Base-by-base conservation (phyloP, 1,140 invertebrate genomes). In the Chionoecetes opilio region DNA sequence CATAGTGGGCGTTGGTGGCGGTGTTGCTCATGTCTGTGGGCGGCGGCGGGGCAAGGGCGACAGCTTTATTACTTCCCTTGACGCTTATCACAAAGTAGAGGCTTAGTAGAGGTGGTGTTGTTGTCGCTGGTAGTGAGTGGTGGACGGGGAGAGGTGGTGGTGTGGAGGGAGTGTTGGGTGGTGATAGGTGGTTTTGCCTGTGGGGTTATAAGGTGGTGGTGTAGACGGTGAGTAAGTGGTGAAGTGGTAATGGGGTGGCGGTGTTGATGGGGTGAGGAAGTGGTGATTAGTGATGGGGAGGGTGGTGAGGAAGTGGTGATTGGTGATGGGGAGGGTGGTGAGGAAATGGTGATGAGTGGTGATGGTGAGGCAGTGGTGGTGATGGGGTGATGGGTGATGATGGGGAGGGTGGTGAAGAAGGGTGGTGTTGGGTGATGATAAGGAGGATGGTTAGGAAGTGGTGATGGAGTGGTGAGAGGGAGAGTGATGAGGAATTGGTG, bases 41-140 rank as follows among this genome's bases (percentile, higher is more conserved):
- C 0, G 14, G 2, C 14, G 89, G 38, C 38, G 38, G 21, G 86
- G 86, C 26, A 9, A n/a, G 9, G 34, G 34, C 31, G 34, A 35
- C 35, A 46, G 32, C 35, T 86, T 34, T 34, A 86, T 86, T 35
- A 86, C 84, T 34, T 86, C 84, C 84, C 32, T 38, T 86, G 84
- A 86, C 84, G 32, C 35, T 86, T 86, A 86, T 38, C 84, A 86
- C 84, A 86, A 14, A n/a, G 89, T 53, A 63, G 89, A 53, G 89
- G 89, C 31, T 26, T 26, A 46, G 38, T 46, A 2, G 21, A 32
- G 89, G 38, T 41, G 46, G 21, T 2, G 29, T 31, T 75, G 63
- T 8, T 29, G 26, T 0, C 5, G 35, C 32, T 34, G 87, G 46
- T 17, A 21, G 29, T 32, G 41, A 34, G 53, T 32, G 14, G 14